A percentile compares a stretch with the other conserved stretches of the same genome.
Evolutionary conservation across 2,113 vertebrate species (phyloP).

Genomic region (Lamprotornis superbus): DNA sequence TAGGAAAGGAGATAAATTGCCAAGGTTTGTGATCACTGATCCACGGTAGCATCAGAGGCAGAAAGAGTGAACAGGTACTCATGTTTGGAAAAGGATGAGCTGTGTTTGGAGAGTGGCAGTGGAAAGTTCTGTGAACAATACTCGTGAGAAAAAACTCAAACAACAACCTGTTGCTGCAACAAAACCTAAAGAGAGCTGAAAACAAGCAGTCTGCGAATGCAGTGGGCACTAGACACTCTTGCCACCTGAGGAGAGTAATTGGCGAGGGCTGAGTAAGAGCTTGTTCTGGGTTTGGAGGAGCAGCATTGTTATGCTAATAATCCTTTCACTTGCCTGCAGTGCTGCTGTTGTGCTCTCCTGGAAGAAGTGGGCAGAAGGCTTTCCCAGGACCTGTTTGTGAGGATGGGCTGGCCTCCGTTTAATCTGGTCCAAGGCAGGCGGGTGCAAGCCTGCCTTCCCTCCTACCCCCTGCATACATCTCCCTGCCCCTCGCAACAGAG

Average conservation of each 20-base stretch:
- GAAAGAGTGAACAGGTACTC: neutral
- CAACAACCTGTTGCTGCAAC: conserved; percentile 44
- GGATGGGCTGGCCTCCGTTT: neutral
- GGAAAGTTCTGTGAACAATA: neutral
- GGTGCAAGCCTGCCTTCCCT: neutral
- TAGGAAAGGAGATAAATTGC: neutral
- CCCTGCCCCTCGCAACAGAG: neutral
- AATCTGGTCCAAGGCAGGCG: neutral
- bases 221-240: neutral
- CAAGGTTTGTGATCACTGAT: neutral
- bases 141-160: neutral
- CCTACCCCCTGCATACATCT: neutral
- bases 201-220: conserved; percentile 48
- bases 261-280: conserved; percentile 20
- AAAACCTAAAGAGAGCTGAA: conserved; percentile 21
- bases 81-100: conserved; percentile 2
- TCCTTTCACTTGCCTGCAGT: conserved; percentile 5
- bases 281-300: conserved; percentile 50
- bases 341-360: neutral
- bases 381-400: conserved; percentile 14
- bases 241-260: conserved; percentile 59
- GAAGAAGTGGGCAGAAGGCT: conserved; percentile 1
- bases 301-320: conserved; percentile 68
- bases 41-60: neutral
- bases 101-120: neutral